Conservation (phyloP, 2,113 vertebrate genomes). For the Meriones unguiculatus region DNA sequence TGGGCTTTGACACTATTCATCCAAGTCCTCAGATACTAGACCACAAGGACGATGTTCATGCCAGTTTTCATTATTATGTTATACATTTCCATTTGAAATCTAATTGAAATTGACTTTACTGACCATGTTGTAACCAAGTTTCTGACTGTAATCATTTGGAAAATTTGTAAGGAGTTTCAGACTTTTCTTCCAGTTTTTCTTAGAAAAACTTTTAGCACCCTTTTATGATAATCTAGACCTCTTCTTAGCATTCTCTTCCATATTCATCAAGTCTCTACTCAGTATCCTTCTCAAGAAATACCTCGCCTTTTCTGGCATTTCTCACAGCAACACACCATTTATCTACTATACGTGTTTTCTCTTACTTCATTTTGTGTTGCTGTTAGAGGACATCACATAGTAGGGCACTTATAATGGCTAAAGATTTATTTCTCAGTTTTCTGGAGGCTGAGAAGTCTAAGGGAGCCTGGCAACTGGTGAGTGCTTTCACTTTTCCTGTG, state of each 20-base stretch:
- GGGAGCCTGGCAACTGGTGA: neutral
- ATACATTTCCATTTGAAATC: neutral
- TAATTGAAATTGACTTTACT: neutral
- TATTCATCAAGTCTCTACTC: neutral
- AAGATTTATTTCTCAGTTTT: neutral
- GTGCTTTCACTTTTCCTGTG: neutral
- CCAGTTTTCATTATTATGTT: neutral
- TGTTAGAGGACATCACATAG: neutral
- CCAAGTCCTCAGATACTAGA: neutral
- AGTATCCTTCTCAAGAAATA: neutral
- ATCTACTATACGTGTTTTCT: neutral
- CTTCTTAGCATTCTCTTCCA: neutral
- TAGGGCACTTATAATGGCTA: neutral
- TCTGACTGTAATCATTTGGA: neutral
- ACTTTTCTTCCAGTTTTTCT: neutral
- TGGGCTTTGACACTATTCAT: neutral
- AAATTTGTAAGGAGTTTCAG: neutral
- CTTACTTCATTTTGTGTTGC: neutral
- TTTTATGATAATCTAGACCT: neutral
- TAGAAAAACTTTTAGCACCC: neutral
- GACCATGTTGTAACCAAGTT: neutral
- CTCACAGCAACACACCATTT: neutral
- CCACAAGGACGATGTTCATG: neutral
- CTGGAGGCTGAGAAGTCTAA: neutral
- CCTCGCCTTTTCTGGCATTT: neutral